Percentiles rank a stretch among this genome's conserved stretches.
Conservation (phyloP, 2,797 vertebrate species). For the Petrocephalus sullivani region DNA sequence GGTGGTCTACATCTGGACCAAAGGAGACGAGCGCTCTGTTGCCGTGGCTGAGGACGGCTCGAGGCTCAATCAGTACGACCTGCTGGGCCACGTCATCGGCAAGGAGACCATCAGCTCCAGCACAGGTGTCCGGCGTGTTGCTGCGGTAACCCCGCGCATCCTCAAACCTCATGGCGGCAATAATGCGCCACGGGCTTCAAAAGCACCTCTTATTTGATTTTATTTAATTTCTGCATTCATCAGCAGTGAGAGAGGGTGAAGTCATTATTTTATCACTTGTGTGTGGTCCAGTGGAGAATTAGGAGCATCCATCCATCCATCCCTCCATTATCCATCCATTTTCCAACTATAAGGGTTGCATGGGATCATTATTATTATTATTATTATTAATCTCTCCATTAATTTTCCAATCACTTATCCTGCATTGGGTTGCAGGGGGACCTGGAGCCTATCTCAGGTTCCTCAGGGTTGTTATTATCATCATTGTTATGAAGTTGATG, state of each 20-base stretch:
- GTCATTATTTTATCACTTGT: neutral
- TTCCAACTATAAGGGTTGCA: neutral
- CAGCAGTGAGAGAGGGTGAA: neutral
- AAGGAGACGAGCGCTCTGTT: slow-evolving; percentile 85
- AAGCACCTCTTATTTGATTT: neutral
- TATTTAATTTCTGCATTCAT: neutral
- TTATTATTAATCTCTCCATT: neutral
- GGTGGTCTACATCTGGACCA: slow-evolving; percentile 94
- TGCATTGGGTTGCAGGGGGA: neutral
- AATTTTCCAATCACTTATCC: neutral
- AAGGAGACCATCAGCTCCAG: slow-evolving; percentile 95
- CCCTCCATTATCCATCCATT: neutral
- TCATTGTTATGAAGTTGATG: neutral
- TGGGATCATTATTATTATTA: neutral
- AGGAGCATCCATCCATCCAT: neutral
- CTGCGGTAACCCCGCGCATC: neutral
- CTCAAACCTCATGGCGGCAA: neutral
- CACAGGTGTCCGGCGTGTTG: slow-evolving; percentile 72
- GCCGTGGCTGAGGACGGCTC: slow-evolving; percentile 90
- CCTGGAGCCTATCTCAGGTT: neutral
- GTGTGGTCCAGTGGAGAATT: neutral
- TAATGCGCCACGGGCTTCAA: neutral
- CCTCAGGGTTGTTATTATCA: neutral
- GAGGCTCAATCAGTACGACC: slow-evolving; percentile 92
- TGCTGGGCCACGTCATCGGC: slow-evolving; percentile 88